Evolutionary conservation across 2,797 vertebrate genomes (phyloP), one percentile per base, ranked within the genome.

Genomic region (Lindbergichthys nudifrons): DNA sequence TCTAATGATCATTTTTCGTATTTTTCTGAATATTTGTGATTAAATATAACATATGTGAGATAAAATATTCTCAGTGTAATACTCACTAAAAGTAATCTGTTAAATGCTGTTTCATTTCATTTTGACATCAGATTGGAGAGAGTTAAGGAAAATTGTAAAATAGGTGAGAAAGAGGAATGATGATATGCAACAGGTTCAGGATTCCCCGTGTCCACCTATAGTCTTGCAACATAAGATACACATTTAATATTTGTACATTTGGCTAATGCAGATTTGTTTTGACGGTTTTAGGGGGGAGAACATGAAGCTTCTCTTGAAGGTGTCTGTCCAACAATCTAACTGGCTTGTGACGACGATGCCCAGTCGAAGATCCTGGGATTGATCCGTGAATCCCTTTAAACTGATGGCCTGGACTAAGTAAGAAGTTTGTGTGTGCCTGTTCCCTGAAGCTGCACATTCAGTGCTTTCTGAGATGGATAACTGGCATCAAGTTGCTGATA

Each of bases 391-490:
- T 91, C 91, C 92, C 88, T 95, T 92, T 81, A 95, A 94, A 94
- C 96, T 94, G 58, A 98, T 98, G 97, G 97, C 98, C 93, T 96
- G 95, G 93, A 92, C 94, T 94, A 93, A 95, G 96, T 97, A 95
- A 94, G 94, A 86, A 10, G 10, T 77, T 53, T 60, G 21, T 50
- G 53, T 67, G 2, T 70, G 19, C 11, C 36, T n/a, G n/a, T 53
- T 36, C 7, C 5, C 12, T 50, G 16, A 41, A 41, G 7, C 5
- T 50, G 52, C 19, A 62, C 1, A 2, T 21, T 42, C 6, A 18
- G 11, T 54, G 45, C 69, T 53, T 16, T 61, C 32, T 36, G 18
- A 75, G 5, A 53, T 77, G 43, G 26, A 41, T 53, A 30, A 23
- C 39, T 41, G 36, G 10, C 46, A 39, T 53, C 16, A 45, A 36